Base-by-base conservation (phyloP, 2,797 vertebrate genomes). In the Diglossa cyanea region DNA sequence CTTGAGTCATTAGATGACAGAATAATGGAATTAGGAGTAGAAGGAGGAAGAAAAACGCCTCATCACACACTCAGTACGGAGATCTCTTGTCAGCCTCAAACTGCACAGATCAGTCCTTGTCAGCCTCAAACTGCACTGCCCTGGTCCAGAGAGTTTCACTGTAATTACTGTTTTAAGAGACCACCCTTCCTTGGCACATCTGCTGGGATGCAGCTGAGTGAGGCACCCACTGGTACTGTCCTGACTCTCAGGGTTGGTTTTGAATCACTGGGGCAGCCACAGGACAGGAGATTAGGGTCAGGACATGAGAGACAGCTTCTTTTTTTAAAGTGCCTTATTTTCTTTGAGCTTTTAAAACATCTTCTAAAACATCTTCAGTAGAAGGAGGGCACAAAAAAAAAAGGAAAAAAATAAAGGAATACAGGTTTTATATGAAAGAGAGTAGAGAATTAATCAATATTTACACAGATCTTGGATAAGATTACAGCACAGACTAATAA, bases 391-490 rank as follows among this genome's bases (percentile, higher is more conserved):
- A 31, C 4, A 11, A 30, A 74, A 47, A 77, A 77, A 84, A 83
- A 42, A 47, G 1, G 20, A 28, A 3, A 1, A 30, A 42, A 90
- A 82, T 4, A 82, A 54, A 51, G 31, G 65, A 95, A 89, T 83
- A 95, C 67, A 90, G 75, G 39, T 78, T 98, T 98, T 97, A 97
- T 95, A 97, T 66, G 91, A 84, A 87, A 95, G 47, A 81, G 89
- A 96, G 93, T n/a, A 91, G 62, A 90, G 91, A 75, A 93, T 84
- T 65, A 86, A 92, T 96, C 93, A 88, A 35, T 98, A 98, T 98
- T 97, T 98, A 98, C 98, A 98, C 7, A 90, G 80, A 63, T 87
- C 90, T 86, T 39, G 72, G 91, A 77, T 67, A 93, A 91, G 67
- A 92, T 93, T 94, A 82, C 17, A 47, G 65, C 54, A 68, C 70